A percentile compares a stretch with the other conserved stretches of the same genome.
Evolutionary conservation across 2,113 vertebrate genomes (phyloP).

Genomic region (Tichodroma muraria): DNA sequence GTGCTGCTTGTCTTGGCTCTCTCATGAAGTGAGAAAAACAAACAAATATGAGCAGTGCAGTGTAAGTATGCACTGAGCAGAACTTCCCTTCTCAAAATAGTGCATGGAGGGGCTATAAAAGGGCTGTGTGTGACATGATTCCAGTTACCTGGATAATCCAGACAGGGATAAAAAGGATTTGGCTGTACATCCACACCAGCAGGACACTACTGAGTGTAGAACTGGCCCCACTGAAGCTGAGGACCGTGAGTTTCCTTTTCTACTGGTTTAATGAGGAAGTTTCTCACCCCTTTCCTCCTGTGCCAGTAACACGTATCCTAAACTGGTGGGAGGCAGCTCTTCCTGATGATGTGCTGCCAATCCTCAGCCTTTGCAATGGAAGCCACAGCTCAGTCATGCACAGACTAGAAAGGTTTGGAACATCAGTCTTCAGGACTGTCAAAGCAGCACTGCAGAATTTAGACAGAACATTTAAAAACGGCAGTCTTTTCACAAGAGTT

Average conservation of each 20-base stretch:
- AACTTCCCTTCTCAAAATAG: not conserved
- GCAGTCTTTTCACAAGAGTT: conserved; percentile 1
- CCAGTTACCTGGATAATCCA: not conserved
- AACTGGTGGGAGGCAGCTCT: not conserved
- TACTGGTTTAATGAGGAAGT: not conserved
- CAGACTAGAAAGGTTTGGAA: not conserved
- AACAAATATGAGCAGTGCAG: not conserved
- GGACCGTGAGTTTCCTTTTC: not conserved
- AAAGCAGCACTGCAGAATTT: not conserved
- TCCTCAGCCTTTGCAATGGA: not conserved
- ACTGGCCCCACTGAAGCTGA: not conserved
- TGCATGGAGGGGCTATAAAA: not conserved
- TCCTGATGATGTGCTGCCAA: not conserved
- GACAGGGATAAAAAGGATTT: not conserved
- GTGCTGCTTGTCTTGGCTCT: not conserved
- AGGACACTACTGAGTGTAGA: not conserved
- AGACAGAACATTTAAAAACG: not conserved
- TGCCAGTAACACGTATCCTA: not conserved
- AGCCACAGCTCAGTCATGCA: not conserved
- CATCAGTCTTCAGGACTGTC: not conserved
- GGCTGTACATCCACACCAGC: not conserved
- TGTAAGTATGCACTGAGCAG: not conserved
- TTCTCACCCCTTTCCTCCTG: not conserved
- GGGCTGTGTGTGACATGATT: not conserved
- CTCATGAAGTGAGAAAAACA: not conserved